Evolutionary conservation across 2,888 invertebrate species (phyloP), one percentile per base, ranked within the genome.

Genomic region (Stramonita haemastoma): DNA sequence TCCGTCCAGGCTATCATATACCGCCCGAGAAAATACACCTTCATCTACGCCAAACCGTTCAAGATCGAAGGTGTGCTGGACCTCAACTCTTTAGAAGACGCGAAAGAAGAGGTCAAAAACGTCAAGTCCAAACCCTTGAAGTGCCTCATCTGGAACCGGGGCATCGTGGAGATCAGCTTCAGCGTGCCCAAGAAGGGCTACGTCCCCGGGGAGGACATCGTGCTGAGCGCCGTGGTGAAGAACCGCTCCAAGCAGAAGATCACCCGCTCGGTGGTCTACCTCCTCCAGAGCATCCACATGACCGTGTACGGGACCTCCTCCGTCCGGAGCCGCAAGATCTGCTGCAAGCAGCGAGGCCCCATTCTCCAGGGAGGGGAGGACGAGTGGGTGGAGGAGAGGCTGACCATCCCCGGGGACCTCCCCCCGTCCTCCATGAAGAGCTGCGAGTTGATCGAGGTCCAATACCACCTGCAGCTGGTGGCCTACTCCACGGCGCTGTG

Each of bases 391-490:
- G 86, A 8, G 17, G 60, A 60, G 56, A 4, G 34, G 2, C 32
- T 86, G 60, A 13, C 13, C 26, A 34, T 86, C 22, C 86, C 86
- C 6, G 86, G 19, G 5, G 60, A 86, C 34, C 19, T 86, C 0
- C 86, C 86, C 11, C 86, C 86, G 4, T 26, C 86, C 34, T 66
- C 56, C 60, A 29, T 66, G 19, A 60, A 32, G 4, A 34, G 34
- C 60, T 86, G 86, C 34, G 60, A 60, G 60, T 34, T 86, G 57
- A 86, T 86, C 22, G 66, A 86, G 22, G 34, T 86, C 17, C 66
- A 66, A 32, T 86, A 86, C 86, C 29, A 15, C 5, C 60, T 86
- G 60, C 17, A 66, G 66, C 46, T 86, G 60, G 57, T 60, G 29
- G 34, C 66, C 26, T 5, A 5, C 17, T 66, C 86, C 19, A 19